phyloP scores from a whole-genome alignment of 2,888 invertebrate species.

The Timandra comae region DNA sequence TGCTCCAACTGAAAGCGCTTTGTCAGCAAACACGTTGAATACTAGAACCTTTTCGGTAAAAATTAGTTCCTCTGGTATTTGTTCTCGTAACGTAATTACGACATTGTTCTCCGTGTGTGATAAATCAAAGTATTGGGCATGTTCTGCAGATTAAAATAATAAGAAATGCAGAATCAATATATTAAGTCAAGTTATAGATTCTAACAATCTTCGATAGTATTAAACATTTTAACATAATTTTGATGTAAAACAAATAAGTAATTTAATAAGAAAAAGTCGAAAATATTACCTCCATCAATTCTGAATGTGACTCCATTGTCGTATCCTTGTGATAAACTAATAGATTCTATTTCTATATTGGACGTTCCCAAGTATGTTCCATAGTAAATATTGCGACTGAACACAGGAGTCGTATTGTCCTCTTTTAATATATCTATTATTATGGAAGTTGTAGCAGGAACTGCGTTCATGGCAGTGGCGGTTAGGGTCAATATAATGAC shows the following conservation, averaged over 20 bases:
- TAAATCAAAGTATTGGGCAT: constrained; percentile 40
- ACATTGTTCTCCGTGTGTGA: constrained; percentile 25
- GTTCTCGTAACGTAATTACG: constrained; percentile 24
- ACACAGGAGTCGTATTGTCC: constrained; percentile 45
- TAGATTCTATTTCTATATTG: constrained; percentile 31
- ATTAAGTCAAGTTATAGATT: no score
- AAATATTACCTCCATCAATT: constrained; percentile 44
- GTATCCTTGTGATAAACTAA: constrained; percentile 46
- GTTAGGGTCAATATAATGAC: constrained; percentile 40
- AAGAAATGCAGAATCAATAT: no score
- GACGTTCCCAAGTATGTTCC: constrained; percentile 30
- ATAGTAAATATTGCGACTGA: constrained; percentile 41
- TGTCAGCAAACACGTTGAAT: constrained; percentile 45
- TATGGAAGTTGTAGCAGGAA: constrained; percentile 39
- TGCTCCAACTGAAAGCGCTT: constrained; percentile 41
- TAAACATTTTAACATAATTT: no score
- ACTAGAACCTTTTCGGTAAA: constrained; percentile 46
- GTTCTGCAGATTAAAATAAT: constrained; percentile 34
- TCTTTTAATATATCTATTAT: constrained; percentile 51
- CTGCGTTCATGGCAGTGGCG: constrained; percentile 43
- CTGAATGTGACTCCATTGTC: constrained; percentile 37
- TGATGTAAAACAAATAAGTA: no score
- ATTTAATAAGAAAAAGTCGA: no score
- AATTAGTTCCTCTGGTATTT: constrained; percentile 48
- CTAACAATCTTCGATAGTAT: constrained; percentile 9